These are phyloP conservation scores for Cephalotes varians DNA, from an alignment of 2,888 invertebrate species.

Conservation along the genomic window DNA sequence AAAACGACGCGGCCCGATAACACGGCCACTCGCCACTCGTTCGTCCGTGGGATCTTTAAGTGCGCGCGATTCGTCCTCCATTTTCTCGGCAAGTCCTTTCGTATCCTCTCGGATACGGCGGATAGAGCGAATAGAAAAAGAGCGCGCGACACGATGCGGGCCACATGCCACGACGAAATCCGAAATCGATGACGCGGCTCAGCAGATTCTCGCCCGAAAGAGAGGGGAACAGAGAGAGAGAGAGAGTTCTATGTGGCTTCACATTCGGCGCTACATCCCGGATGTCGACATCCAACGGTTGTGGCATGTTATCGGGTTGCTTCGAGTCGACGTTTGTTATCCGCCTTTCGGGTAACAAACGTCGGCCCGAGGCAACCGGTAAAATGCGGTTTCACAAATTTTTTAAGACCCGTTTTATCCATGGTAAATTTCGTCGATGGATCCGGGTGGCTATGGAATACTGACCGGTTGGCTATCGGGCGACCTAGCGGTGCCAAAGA, in stretches of 20 bases:
- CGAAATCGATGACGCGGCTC: constrained; percentile 74
- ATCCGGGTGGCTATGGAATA: not conserved
- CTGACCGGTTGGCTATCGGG: not conserved
- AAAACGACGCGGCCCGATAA: constrained; percentile 43
- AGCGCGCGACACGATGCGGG: constrained; percentile 9
- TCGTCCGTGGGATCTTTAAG: constrained; percentile 32
- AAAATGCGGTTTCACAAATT: constrained; percentile 48
- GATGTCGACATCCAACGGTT: not conserved
- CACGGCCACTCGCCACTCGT: constrained; percentile 1
- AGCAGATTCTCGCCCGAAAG: constrained; percentile 38
- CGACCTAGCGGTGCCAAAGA: constrained; percentile 9
- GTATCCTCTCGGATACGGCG: not conserved
- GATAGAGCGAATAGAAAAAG: constrained; percentile 6
- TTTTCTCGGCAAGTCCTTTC: not conserved
- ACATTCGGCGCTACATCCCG: not conserved
- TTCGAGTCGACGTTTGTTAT: too few relatives aligned
- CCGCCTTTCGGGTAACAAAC: constrained; percentile 40
- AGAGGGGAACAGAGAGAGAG: not conserved
- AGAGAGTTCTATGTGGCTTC: not conserved
- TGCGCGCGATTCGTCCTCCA: constrained; percentile 3
- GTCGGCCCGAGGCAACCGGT: constrained; percentile 19
- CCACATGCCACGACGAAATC: constrained; percentile 65
- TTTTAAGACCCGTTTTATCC: constrained; percentile 43
- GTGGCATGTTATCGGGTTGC: too few relatives aligned
- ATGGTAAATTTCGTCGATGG: constrained; percentile 28